Base-by-base conservation (phyloP, 2,888 invertebrate genomes). In the Diarsia mendica region DNA sequence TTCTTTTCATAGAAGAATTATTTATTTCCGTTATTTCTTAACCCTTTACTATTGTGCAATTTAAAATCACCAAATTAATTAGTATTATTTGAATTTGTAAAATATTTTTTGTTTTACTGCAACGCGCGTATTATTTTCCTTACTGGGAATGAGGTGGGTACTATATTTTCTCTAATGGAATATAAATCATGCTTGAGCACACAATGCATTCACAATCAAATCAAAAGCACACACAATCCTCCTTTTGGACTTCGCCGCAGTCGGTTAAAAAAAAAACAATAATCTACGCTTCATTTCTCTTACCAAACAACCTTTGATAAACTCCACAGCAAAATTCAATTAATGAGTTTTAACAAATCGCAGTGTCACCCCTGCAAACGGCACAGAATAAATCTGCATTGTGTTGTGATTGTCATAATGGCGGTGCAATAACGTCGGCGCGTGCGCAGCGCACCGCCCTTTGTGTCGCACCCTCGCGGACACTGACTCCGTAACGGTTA, bases 391-490 rank as follows among this genome's bases (percentile, higher is more conserved):
- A 90, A 89, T 91, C 90, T 89, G 89, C 90, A 91, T 92, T 92
- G 89, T 91, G 88, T 90, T 89, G 89, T 92, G 92, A 92, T 92
- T 91, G 90, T 91, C 86, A 89, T 92, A 92, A 93, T 93, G 89
- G 88, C 89, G 89, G 89, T 89, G 90, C 89, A 86, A 87, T 87
- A 89, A 89, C 89, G 89, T 82, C 90, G 93, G 91, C 94, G 94
- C 94, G 95, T 93, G 94, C 94, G 92, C 91, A 86, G 85, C 86
- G 85, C 88, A 83, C 84, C 93, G 91, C 94, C 94, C 94, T 93
- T 93, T 93, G 91, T 91, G 80, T 79, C 73, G 91, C 95, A 93
- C 96, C 95, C 96, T 95, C 95, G 91, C 95, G 91, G 93, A 94
- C 93, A 93, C 90, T 92, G 91, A 91, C 91, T 91, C 83, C 85